Percentiles rank a stretch among this genome's conserved stretches.
These are phyloP conservation scores for Eretmochelys imbricata DNA, from an alignment of 2,113 vertebrate species.

Conservation along the genomic window DNA sequence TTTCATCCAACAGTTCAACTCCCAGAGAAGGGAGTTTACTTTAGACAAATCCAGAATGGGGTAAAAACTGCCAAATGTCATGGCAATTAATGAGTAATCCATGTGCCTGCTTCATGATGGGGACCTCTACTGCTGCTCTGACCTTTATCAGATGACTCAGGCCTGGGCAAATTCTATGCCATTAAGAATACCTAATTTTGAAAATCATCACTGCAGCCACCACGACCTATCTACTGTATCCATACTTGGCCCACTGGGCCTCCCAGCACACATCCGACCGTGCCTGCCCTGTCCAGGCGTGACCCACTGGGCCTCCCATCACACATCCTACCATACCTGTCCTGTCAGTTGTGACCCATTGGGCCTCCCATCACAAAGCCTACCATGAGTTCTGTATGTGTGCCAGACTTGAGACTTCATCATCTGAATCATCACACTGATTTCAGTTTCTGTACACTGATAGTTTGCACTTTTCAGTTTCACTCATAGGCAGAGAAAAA, in stretches of 20 bases:
- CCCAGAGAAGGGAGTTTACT: conserved; percentile 16
- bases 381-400: neutral
- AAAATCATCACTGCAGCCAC: neutral
- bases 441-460: conserved; percentile 58
- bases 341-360: neutral
- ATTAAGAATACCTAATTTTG: neutral
- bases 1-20: neutral
- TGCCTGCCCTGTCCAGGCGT: neutral
- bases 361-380: conserved; percentile 17
- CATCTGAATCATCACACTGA: conserved; percentile 44
- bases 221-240: neutral
- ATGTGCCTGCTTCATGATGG: neutral
- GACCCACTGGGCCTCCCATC: neutral
- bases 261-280: neutral
- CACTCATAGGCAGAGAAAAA: conserved; percentile 70
- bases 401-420: conserved; percentile 19
- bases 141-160: neutral
- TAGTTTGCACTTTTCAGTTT: conserved; percentile 69
- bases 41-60: conserved; percentile 24
- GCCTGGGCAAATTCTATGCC: neutral
- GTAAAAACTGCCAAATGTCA: neutral
- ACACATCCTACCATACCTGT: neutral
- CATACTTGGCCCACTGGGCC: neutral
- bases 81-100: neutral
- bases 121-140: neutral